Evolutionary conservation across 2,888 invertebrate genomes (phyloP), one percentile per base, ranked within the genome.

Genomic region (Thymelicus lineola): DNA sequence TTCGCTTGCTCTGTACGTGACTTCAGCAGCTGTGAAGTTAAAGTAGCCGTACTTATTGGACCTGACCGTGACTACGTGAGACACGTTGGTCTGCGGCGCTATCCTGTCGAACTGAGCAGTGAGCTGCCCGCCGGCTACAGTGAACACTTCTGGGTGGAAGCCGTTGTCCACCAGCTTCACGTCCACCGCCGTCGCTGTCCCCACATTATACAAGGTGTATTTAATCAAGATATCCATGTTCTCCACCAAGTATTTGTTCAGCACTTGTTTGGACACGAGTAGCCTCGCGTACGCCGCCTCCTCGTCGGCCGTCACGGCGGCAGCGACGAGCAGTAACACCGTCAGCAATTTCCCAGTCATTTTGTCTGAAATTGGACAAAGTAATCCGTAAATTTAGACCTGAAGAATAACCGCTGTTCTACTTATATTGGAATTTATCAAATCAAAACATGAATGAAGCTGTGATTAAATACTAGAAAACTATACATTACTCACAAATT

Each of bases 231-330:
- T 96, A 87, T 99, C 99, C 96, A 98, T 98, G 83, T 97, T 97
- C 94, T 99, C 99, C 0, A 99, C 99, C 74, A 99, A 94, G 86
- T 98, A 99, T 91, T 97, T 98, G 87, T 99, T 99, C 72, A 99
- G 95, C 81, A 99, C 97, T 91, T 98, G 97, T 92, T 99, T 99
- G 10, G 98, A 97, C 35, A 98, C 96, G 73, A 99, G 93, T 62
- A 99, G 94, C 80, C 97, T 95, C 20, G 99, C 98, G 66, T 96
- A 95, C 60, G 96, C 94, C 57, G 96, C 96, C 79, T 97, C 97
- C 75, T 96, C 96, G 72, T 95, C 95, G 58, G 95, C 94, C 71
- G 90, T 86, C 73, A 92, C 93, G 66, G 86, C 87, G 48, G 91
- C 86, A 46, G 92, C 85, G 73, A 95, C 82, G 74, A 94, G 85